Evolutionary conservation across 2,113 vertebrate species (phyloP), one percentile per base, ranked within the genome.

Genomic region (Seriola quinqueradiata): DNA sequence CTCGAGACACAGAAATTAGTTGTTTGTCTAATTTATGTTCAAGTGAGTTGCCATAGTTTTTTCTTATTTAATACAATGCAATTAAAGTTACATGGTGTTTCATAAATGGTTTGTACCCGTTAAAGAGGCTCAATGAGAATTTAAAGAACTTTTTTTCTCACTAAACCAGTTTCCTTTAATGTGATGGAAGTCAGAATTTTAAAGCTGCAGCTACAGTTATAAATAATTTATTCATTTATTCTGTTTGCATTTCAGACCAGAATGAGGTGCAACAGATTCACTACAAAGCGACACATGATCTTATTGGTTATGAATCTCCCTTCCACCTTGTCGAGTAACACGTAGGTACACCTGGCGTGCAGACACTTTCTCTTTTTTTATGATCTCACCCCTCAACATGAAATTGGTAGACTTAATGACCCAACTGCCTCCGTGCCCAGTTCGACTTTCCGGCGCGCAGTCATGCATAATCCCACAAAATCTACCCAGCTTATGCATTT

Each of bases 391-490:
- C 40, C 81, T 63, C 72, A 28, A 83, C 70, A 74, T 60, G 63
- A 81, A 85, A 89, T 87, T 73, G 64, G 72, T 69, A 42, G 77
- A 90, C 72, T 88, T 94, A 94, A 92, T 92, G 83, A 86, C 86
- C 91, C 84, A 60, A 63, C 87, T 73, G 81, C 84, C 54, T 88
- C 71, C 1, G 11, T 83, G 70, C 44, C 63, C 71, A 61, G 54
- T 66, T 70, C 65, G 10, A 81, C 85, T 81, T 80, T 85, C 16
- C 7, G 40, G 66, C 84, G 44, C 21, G 64, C 70, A 83, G 75
- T 84, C 90, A 83, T 88, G 88, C 85, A 80, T 93, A 94, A 93
- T 94, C 91, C 90, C 71, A 67, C 78, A 85, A 90, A 94, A 93
- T 93, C 93, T 85, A 28, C 75, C 68, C 87, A 66, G 76, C 13